Evolutionary conservation across 2,888 invertebrate genomes (phyloP).

Genomic region (Drosophila hamatofila): DNA sequence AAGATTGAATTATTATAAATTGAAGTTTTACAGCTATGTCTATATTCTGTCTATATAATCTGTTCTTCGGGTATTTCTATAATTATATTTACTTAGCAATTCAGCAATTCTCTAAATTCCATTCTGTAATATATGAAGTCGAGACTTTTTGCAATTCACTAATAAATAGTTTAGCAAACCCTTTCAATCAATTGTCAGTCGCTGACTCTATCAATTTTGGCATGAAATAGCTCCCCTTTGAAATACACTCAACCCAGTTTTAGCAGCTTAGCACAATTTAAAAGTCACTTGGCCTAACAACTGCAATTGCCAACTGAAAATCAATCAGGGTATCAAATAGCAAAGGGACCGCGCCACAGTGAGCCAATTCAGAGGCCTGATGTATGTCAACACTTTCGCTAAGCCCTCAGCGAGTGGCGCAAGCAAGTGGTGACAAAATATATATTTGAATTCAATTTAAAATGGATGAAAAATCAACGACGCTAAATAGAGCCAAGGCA

Average conservation of each 20-base stretch:
- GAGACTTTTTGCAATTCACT: conserved; percentile 9
- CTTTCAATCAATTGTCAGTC: conserved; percentile 3
- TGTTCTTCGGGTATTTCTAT: not conserved
- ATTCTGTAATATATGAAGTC: too few species aligned
- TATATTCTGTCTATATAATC: not conserved
- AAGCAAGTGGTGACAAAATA: conserved; percentile 61
- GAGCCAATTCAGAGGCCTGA: not conserved
- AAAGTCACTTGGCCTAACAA: conserved; percentile 62
- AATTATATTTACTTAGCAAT: not conserved
- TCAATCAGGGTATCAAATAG: conserved; percentile 38
- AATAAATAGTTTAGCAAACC: conserved; percentile 10
- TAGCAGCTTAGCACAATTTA: conserved; percentile 38
- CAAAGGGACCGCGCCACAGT: not conserved
- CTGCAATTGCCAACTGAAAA: conserved; percentile 33
- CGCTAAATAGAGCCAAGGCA: conserved; percentile 14
- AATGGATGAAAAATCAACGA: conserved; percentile 15
- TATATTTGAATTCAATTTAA: conserved; percentile 30
- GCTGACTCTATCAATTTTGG: not conserved
- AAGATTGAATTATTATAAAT: not conserved
- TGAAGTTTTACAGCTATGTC: not conserved
- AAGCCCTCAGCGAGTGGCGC: conserved; percentile 37
- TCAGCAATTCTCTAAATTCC: too few species aligned
- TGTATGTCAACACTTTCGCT: conserved; percentile 29
- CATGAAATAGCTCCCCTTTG: not conserved
- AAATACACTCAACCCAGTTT: conserved; percentile 28